These are phyloP conservation scores for Boloria selene DNA, from an alignment of 2,888 invertebrate species.

Conservation along the genomic window DNA sequence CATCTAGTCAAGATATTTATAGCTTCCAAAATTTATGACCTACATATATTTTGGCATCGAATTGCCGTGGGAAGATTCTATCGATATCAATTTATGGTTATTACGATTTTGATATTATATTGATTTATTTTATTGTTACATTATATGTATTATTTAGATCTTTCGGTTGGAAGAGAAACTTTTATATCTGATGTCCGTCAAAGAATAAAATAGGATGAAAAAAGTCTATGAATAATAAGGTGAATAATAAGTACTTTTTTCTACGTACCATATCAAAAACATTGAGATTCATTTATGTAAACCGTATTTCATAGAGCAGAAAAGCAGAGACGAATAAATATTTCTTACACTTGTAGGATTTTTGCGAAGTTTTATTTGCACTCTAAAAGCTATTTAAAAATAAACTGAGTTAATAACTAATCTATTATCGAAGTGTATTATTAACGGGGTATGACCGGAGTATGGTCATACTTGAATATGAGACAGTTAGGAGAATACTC, in stretches of 20 bases:
- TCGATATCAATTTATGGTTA: slow-evolving; percentile 39
- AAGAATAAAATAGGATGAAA: slow-evolving; percentile 16
- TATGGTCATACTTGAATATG: too few relatives aligned
- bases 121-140: slow-evolving; percentile 40
- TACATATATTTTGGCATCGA: slow-evolving; percentile 19
- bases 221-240: background rate
- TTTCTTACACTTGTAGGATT: too few relatives aligned
- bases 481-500: too few relatives aligned
- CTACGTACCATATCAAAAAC: background rate
- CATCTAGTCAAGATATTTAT: slow-evolving; percentile 11
- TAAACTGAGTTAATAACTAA: too few relatives aligned
- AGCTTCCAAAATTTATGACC: slow-evolving; percentile 22
- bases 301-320: too few relatives aligned
- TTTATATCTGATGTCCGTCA: slow-evolving; percentile 22
- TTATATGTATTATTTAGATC: slow-evolving; percentile 25
- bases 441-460: too few relatives aligned
- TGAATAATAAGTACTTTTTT: background rate
- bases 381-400: too few relatives aligned
- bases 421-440: too few relatives aligned
- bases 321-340: too few relatives aligned
- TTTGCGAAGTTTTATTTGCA: too few relatives aligned
- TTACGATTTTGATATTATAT: slow-evolving; percentile 36
- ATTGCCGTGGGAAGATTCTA: slow-evolving; percentile 33
- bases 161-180: slow-evolving; percentile 23
- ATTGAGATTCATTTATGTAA: too few relatives aligned